Base-by-base conservation (phyloP, 1,140 invertebrate genomes). In the Dendroctonus ponderosae region DNA sequence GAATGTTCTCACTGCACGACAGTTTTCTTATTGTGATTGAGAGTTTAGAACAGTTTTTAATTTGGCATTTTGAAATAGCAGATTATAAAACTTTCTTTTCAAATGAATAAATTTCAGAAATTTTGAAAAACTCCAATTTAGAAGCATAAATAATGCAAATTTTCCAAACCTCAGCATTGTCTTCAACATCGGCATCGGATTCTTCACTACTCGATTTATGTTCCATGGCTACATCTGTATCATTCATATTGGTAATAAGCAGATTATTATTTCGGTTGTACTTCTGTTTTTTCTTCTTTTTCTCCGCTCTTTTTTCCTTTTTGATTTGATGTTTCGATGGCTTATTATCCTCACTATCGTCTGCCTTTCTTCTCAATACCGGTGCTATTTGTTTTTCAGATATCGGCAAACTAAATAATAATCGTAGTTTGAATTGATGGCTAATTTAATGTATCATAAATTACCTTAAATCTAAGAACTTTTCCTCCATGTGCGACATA, bases 381-480 rank as follows among this genome's bases (percentile, higher is more conserved):
- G 78, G 86, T 2, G 88, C 86, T 62, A 89, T 84, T 5, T 87
- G 85, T 71, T 90, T 87, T 49, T 88, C 86, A 46, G 86, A 87
- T 7, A 98, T 88, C 0, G 96, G 94, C 57, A 99, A 80, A 70
- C 76, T 78, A 48, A 68, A 69, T 46, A 49, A 54, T 58, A 70
- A 57, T 57, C 12, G 9, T 60, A 14, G 62, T 60, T 38, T 9
- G 48, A 9, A 61, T 8, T 9, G 49, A 9, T 46, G 44, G 12
- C 1, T 11, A 46, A 46, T 46, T 46, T 46, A 46, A 46, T 11
- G 12, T 11, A 46, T 46, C 5, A 11, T 11, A 46, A 46, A 46
- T 12, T 11, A 46, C 11, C 94, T 97, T 57, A 99, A 83, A 82
- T 99, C 96, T 56, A 98, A 82, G 78, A 99, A 98, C 70, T 91